Base-by-base conservation (phyloP, 2,888 invertebrate genomes). In the Deilephila porcellus region DNA sequence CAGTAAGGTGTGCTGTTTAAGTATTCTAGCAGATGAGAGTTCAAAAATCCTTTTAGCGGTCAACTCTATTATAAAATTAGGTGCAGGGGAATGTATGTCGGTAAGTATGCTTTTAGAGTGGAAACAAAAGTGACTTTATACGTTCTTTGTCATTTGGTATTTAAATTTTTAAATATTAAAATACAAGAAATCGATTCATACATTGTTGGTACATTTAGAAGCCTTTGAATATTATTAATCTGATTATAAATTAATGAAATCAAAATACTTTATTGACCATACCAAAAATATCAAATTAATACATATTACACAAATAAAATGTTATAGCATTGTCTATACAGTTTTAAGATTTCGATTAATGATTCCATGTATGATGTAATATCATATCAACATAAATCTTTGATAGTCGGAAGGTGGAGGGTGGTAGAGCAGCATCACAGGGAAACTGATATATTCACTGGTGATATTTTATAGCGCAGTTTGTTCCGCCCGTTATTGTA, bases 401-500 rank as follows among this genome's bases (percentile, higher is more conserved):
- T 72, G 82, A 88, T 90, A 90, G 91, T 89, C 82, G 78, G 86
- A 84, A 86, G 88, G 88, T 83, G 83, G 88, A 87, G 91, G 88
- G 90, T 82, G 83, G 81, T 82, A 5, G 32, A 5, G 85, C 84
- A 86, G 88, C 91, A 89, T 91, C 92, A 88, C 90, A 84, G 89
- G 89, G 87, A 89, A 92, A 90, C 95, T 95, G 96, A 96, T 96
- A 96, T 96, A 96, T 95, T 93, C 94, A 91, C 93, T 95, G 94
- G 95, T 94, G 95, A 95, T 95, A 95, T 95, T 96, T 96, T 96
- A 96, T 95, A 95, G 95, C 94, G 93, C 91, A 95, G 95, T 95
- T 95, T 95, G 95, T 96, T 95, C 95, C 95, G 95, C 93, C 95
- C 95, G 95, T 95, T 95, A 95, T 96, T 96, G 95, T 96, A 95